A percentile compares a stretch with the other conserved stretches of the same genome.
These are phyloP conservation scores for Diploptera punctata DNA, from an alignment of 2,888 invertebrate species.

Conservation along the genomic window DNA sequence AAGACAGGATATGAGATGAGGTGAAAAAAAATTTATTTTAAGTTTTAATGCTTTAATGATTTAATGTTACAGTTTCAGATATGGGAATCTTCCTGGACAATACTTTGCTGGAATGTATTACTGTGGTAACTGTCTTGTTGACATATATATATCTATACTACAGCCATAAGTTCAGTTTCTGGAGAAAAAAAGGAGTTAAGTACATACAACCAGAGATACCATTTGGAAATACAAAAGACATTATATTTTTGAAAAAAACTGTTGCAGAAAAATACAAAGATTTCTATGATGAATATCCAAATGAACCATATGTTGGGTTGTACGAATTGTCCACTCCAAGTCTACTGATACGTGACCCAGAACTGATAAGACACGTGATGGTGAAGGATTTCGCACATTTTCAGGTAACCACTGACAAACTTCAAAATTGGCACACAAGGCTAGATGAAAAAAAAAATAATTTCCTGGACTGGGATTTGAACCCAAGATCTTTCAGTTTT, in stretches of 20 bases:
- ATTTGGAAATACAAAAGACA: constrained; percentile 66
- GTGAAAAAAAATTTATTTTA: too few relatives aligned
- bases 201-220: constrained; percentile 65
- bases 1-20: too few relatives aligned
- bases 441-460: too few relatives aligned
- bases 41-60: too few relatives aligned
- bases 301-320: constrained; percentile 34
- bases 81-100: too few relatives aligned
- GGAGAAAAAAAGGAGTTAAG: constrained; percentile 64
- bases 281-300: constrained; percentile 57
- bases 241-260: constrained; percentile 62
- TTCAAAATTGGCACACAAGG: too few relatives aligned
- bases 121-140: too few relatives aligned
- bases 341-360: constrained; percentile 67
- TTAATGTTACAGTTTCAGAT: too few relatives aligned
- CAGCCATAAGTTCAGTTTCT: constrained; percentile 54
- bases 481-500: too few relatives aligned
- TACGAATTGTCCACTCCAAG: constrained; percentile 56
- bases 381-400: constrained; percentile 69
- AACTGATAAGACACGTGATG: constrained; percentile 63
- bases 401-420: too few relatives aligned
- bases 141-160: neutral
- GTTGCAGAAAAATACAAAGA: constrained; percentile 68
- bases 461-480: too few relatives aligned
- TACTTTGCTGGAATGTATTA: too few relatives aligned